A percentile compares a stretch with the other conserved stretches of the same genome.
Conservation (phyloP, 2,888 invertebrate species). For the Cataglyphis altisquamis region DNA sequence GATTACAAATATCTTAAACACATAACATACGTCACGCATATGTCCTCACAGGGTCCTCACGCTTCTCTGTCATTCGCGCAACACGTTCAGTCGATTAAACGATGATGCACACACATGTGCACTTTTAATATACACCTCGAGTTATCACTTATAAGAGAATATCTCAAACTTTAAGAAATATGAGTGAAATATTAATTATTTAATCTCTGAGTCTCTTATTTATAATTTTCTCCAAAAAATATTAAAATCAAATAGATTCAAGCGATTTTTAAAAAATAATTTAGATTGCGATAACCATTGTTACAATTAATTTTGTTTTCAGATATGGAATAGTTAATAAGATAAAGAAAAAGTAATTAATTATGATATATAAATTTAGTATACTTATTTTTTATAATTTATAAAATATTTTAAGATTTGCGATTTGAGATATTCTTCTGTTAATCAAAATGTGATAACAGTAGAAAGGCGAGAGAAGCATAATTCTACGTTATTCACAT, state of each 20-base stretch:
- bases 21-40: conserved; percentile 67
- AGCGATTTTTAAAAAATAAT: not conserved
- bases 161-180: not conserved
- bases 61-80: conserved; percentile 58
- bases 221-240: not conserved
- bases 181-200: not conserved
- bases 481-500: not conserved
- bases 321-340: conserved; percentile 11
- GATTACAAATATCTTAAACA: conserved; percentile 47
- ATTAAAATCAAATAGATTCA: not conserved
- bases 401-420: conserved; percentile 9
- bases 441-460: not conserved
- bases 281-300: not conserved
- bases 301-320: not conserved
- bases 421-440: conserved; percentile 11
- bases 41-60: conserved; percentile 53
- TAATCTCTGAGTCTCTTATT: not conserved
- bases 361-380: not conserved
- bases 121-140: not conserved
- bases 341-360: not conserved
- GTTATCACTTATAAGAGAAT: conserved; percentile 18
- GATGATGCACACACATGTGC: conserved; percentile 3
- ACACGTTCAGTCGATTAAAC: conserved; percentile 59
- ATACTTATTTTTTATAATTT: conserved; percentile 2
- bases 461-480: not conserved